Evolutionary conservation across 2,113 vertebrate genomes (phyloP), one percentile per base, ranked within the genome.

Genomic region (Tichodroma muraria): DNA sequence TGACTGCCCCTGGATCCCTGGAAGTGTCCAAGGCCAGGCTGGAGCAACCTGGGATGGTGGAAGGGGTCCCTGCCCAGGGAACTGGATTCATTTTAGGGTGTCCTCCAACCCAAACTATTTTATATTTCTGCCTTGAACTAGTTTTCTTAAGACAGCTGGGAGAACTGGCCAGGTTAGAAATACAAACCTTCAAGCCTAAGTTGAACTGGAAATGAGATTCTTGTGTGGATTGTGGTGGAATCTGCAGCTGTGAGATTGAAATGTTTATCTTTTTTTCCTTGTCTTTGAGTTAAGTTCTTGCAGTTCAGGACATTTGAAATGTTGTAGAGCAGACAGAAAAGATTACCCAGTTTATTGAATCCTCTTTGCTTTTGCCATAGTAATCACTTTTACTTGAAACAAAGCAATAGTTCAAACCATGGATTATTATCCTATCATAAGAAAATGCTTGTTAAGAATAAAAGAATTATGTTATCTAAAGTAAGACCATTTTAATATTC

Each of bases 401-500:
- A 91, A 90, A 87, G 38, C 61, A 59, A 20, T 15, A 68, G n/a
- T 50, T 91, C 65, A 47, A 52, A 49, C 49, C 50, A 11, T 49
- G 50, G 66, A 70, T 93, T 89, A 68, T 78, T 56, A 8, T 19
- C 2, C 15, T 38, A 10, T n/a, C 49, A 50, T 68, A 78, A 80
- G 73, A 68, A 89, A 63, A 75, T n/a, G 15, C 77, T 78, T 89
- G 89, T 78, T 81, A 80, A 45, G 60, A 75, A 42, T 19, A 8
- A 79, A 93, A 77, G 66, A 77, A 61, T 92, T 90, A 38, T 22
- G 28, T 93, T 83, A 56, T 76, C 85, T 91, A 11, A 63, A 85
- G 20, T 37, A 87, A 89, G n/a, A 38, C 44, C 33, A 5, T 88
- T 88, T 73, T 57, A 71, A 85, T 38, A 73, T 76, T n/a, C 35